Conservation (phyloP, 1,140 invertebrate genomes). For the Trichonephila clavipes region DNA sequence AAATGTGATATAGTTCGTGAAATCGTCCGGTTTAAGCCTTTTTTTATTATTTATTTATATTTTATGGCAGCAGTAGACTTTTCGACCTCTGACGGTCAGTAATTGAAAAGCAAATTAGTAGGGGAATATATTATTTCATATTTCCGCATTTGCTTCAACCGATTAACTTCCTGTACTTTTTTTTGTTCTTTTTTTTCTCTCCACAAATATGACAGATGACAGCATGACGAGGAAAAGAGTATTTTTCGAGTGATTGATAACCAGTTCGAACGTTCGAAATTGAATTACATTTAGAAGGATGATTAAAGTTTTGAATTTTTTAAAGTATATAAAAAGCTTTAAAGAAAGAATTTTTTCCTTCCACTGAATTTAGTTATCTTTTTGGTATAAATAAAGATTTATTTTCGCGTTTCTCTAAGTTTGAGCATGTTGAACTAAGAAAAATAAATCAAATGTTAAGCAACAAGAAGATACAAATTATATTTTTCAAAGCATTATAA, state of each 20-base stretch:
- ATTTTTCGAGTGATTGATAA: neutral
- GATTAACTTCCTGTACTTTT: conserved; percentile 1
- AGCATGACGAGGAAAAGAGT: neutral
- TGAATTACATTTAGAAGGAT: too few relatives aligned
- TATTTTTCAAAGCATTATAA: too few relatives aligned
- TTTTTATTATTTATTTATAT: neutral
- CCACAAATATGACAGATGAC: neutral
- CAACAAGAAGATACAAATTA: too few relatives aligned
- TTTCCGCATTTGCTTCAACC: conserved; percentile 39
- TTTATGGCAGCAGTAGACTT: neutral
- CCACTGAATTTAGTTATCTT: too few relatives aligned
- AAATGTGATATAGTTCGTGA: conserved; percentile 66
- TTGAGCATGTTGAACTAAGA: too few relatives aligned
- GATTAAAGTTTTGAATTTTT: too few relatives aligned
- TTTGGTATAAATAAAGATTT: too few relatives aligned
- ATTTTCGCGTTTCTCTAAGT: too few relatives aligned
- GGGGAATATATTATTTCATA: conserved; percentile 4
- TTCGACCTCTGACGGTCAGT: conserved; percentile 32
- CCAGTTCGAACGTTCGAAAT: neutral
- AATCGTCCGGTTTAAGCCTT: conserved; percentile 1
- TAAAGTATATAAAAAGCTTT: too few relatives aligned
- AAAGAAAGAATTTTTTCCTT: too few relatives aligned
- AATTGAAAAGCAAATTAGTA: conserved; percentile 43
- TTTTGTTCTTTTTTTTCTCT: neutral
- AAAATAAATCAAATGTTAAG: too few relatives aligned